Evolutionary conservation across 1,140 invertebrate genomes (phyloP), one percentile per base, ranked within the genome.

Genomic region (Dryas iulia): DNA sequence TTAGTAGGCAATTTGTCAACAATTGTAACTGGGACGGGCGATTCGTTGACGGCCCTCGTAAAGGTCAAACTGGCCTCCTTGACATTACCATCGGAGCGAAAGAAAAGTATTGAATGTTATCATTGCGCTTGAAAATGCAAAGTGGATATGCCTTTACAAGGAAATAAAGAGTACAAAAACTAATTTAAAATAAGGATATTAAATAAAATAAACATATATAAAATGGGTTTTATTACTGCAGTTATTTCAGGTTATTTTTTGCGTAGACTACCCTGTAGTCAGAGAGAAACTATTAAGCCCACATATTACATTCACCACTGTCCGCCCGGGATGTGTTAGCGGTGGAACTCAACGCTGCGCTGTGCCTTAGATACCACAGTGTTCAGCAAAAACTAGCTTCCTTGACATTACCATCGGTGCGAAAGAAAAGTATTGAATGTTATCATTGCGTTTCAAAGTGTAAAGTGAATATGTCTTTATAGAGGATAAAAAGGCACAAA

Each of bases 1-100:
- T 79, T 71, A 66, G 68, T 69, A 54, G 66, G 74, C 71, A 74
- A 79, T 79, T 79, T 74, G 76, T 76, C 76, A 78, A 72, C 76
- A 71, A 70, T 74, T 72, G 61, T 70, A 72, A 65, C 61, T 72
- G 39, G 69, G 53, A 57, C 68, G 62, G 62, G 61, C 35, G 63
- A 66, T 72, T 71, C 62, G 62, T 73, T n/a, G 59, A 71, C 65
- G 66, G 69, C 57, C 61, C 59, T 69, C 59, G 71, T 28, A 79
- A 79, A 79, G 72, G 74, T 79, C 70, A 73, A 59, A 65, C 71
- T 28, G n/a, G 59, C 52, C 69, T 74, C 75, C 76, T 79, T 79
- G 77, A 73, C 74, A 79, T 79, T 79, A 74, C 69, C 52, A 23
- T 33, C 59, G 66, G 62, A 60, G 57, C 33, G 57, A 59, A 53